Percentiles rank a stretch among this genome's conserved stretches.
phyloP scores from a whole-genome alignment of 2,113 vertebrate genomes.

The Muntiacus reevesi region DNA sequence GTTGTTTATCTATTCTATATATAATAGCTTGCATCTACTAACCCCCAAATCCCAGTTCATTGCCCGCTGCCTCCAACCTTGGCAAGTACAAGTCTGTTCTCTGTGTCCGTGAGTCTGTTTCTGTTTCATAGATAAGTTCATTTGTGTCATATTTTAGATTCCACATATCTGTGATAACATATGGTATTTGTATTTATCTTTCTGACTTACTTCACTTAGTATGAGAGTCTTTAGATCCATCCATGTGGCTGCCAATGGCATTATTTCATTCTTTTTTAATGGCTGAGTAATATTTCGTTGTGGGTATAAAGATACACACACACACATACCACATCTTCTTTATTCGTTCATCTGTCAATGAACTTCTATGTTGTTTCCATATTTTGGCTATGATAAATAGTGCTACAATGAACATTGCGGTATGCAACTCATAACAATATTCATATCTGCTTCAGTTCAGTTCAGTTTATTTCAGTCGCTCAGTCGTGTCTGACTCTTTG shows the following conservation, averaged over 20 bases:
- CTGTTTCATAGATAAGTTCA: background rate
- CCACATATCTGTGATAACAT: background rate
- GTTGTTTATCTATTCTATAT: background rate
- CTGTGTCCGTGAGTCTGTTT: background rate
- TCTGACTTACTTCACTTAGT: background rate
- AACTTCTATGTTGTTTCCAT: background rate
- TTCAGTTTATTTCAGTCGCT: background rate
- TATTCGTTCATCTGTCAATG: background rate
- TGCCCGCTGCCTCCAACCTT: background rate
- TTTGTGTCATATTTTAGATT: background rate
- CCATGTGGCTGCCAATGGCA: background rate
- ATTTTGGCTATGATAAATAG: background rate
- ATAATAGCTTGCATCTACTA: background rate
- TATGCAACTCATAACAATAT: background rate
- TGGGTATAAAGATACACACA: background rate
- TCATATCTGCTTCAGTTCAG: background rate
- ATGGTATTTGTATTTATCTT: background rate
- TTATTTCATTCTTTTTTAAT: background rate
- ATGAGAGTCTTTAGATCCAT: background rate
- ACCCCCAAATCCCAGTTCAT: background rate
- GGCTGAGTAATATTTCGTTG: background rate
- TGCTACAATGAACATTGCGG: background rate
- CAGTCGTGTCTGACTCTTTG: background rate
- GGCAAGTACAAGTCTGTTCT: background rate
- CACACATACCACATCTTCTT: background rate